phyloP scores from a whole-genome alignment of 1,140 invertebrate species.

The Euura lappo region DNA sequence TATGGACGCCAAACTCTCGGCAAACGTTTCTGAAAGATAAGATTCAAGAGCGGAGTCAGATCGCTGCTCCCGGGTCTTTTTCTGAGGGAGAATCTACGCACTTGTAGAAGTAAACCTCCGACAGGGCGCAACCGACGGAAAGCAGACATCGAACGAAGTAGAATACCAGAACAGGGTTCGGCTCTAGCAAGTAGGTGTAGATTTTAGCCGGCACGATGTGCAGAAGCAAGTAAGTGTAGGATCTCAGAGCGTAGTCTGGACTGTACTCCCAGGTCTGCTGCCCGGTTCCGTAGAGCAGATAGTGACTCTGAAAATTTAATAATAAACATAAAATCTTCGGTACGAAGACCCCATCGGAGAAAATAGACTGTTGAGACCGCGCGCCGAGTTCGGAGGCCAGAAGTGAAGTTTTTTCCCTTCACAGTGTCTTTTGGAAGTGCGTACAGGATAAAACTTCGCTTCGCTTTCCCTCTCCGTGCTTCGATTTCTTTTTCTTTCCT shows the following conservation, averaged over 20 bases:
- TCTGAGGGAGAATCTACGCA: constrained; percentile 60
- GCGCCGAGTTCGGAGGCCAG: too few relatives aligned
- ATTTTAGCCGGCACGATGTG: constrained; percentile 88
- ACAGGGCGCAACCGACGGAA: constrained; percentile 78
- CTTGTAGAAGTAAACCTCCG: constrained; percentile 95
- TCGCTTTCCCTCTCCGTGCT: too few relatives aligned
- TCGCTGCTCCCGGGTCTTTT: background rate
- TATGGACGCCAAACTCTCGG: constrained; percentile 87
- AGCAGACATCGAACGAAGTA: constrained; percentile 87
- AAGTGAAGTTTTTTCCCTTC: too few relatives aligned
- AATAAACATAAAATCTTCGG: background rate
- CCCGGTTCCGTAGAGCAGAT: constrained; percentile 84
- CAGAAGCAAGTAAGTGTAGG: constrained; percentile 89
- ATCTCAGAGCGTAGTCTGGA: constrained; percentile 90
- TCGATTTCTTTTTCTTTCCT: too few relatives aligned
- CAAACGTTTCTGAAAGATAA: constrained; percentile 77
- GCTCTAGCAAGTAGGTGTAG: constrained; percentile 76
- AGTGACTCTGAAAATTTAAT: constrained; percentile 72
- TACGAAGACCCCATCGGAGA: too few relatives aligned
- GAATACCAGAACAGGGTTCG: constrained; percentile 86
- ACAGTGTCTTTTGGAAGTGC: too few relatives aligned
- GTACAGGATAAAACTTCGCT: too few relatives aligned
- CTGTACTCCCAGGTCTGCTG: constrained; percentile 99
- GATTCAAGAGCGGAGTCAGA: constrained; percentile 14
- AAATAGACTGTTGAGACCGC: too few relatives aligned